Conservation (phyloP, 53 echinoderm and acorn worm genomes). For the Actinopyga echinites region DNA sequence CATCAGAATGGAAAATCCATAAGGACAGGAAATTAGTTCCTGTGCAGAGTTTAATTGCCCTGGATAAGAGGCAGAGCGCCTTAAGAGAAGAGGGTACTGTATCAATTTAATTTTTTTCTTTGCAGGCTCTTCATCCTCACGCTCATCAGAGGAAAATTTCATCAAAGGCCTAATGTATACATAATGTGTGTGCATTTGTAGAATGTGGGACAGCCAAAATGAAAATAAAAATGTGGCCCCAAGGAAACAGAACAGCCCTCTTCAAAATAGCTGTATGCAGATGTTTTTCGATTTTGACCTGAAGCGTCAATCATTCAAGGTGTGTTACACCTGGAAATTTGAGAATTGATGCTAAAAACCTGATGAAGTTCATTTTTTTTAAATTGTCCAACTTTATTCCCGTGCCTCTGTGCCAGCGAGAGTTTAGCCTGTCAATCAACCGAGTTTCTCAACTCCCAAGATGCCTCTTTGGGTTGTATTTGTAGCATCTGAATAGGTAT, state of each 20-base stretch:
- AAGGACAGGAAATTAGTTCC: constrained; percentile 47
- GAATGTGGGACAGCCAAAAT: constrained; percentile 45
- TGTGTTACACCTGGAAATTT: constrained; percentile 55
- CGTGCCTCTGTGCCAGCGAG: constrained; percentile 31
- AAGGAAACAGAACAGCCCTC: constrained; percentile 41
- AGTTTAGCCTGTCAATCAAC: constrained; percentile 48
- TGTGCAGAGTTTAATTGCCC: constrained; percentile 46
- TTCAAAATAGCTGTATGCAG: constrained; percentile 41
- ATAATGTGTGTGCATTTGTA: constrained; percentile 30
- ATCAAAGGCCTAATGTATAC: constrained; percentile 34
- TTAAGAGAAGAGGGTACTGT: constrained; percentile 34
- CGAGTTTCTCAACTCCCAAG: constrained; percentile 50
- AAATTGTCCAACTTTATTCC: constrained; percentile 38
- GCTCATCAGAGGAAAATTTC: constrained; percentile 14
- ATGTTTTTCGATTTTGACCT: constrained; percentile 54
- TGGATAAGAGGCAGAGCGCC: constrained; percentile 29
- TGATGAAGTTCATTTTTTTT: constrained; percentile 50
- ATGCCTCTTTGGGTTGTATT: constrained; percentile 44
- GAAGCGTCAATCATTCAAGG: constrained; percentile 53
- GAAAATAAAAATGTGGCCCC: constrained; percentile 35
- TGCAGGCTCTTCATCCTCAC: constrained; percentile 9
- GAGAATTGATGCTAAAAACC: constrained; percentile 49
- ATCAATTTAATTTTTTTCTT: constrained; percentile 45
- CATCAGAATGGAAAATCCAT: constrained; percentile 36
- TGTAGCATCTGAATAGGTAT: constrained; percentile 31